phyloP scores from a whole-genome alignment of 1,140 invertebrate species.

The Drosophila pseudoananassae region DNA sequence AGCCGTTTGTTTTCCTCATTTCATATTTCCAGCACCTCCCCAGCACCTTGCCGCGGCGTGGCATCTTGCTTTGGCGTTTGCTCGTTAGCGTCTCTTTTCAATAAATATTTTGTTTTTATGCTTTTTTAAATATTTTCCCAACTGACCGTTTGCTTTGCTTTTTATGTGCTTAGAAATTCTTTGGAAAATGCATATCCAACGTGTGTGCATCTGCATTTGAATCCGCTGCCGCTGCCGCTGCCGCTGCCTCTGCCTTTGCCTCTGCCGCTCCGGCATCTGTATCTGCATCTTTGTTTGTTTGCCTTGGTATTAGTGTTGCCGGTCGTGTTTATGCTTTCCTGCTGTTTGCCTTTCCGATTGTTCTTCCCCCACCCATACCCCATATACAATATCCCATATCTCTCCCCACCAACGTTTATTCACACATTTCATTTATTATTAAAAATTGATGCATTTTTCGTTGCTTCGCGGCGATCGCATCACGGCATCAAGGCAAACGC shows the following conservation, averaged over 20 bases:
- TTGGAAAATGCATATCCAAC: conserved; percentile 68
- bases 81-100: conserved; percentile 68
- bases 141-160: conserved; percentile 70
- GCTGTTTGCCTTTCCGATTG: conserved; percentile 78
- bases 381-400: neutral
- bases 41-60: neutral
- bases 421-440: conserved; percentile 81
- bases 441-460: conserved; percentile 61
- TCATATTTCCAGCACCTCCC: conserved; percentile 25
- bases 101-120: conserved; percentile 83
- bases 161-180: conserved; percentile 78
- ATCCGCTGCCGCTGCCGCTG: neutral
- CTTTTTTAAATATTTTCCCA: conserved; percentile 79
- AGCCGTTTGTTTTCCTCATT: conserved; percentile 44
- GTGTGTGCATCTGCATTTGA: conserved; percentile 34
- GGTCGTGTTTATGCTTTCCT: conserved; percentile 77
- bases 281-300: conserved; percentile 72
- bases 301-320: conserved; percentile 68
- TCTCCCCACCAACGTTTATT: conserved; percentile 50
- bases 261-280: conserved; percentile 22
- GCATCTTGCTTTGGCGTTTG: conserved; percentile 6
- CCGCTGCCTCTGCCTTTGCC: conserved; percentile 5
- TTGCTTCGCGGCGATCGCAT: conserved; percentile 47
- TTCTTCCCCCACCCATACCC: conserved; percentile 22
- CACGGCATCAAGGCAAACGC: conserved; percentile 19